These are phyloP conservation scores for Rhopilema esculentum DNA, from an alignment of 30 jellyfish, hydroid and myxozoan species.

Conservation along the genomic window DNA sequence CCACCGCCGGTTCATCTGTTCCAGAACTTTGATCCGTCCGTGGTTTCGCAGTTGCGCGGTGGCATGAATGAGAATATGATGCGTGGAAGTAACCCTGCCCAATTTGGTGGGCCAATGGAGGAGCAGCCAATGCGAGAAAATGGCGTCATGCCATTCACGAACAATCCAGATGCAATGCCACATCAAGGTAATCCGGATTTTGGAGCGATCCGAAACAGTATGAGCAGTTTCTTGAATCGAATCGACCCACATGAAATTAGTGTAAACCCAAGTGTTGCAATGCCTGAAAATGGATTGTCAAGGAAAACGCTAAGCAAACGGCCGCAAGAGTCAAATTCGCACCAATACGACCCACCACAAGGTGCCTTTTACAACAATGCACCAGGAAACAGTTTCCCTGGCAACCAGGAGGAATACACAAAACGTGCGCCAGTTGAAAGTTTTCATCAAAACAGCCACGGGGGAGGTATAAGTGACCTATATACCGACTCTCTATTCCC, in stretches of 20 bases:
- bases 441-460: slow-evolving; percentile 15
- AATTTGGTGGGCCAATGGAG: background rate
- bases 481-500: slow-evolving; percentile 94
- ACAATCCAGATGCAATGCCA: background rate
- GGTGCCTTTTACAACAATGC: slow-evolving; percentile 2
- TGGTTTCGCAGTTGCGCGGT: background rate
- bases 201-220: slow-evolving; percentile 17
- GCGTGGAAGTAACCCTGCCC: background rate
- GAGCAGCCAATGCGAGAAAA: slow-evolving; percentile 14
- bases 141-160: slow-evolving; percentile 6
- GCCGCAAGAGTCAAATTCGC: slow-evolving; percentile 8
- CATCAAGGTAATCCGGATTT: slow-evolving; percentile 29
- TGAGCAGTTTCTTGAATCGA: slow-evolving; percentile 62
- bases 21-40: slow-evolving; percentile 36
- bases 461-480: slow-evolving; percentile 75
- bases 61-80: slow-evolving; percentile 11
- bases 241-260: slow-evolving; percentile 81
- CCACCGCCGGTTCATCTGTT: slow-evolving; percentile 69
- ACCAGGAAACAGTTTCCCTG: slow-evolving; percentile 2
- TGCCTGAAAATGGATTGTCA: slow-evolving; percentile 75
- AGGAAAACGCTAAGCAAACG: slow-evolving; percentile 71
- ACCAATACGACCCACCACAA: background rate
- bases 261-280: slow-evolving; percentile 72
- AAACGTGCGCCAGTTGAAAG: slow-evolving; percentile 29
- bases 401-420: slow-evolving; percentile 16